A percentile compares a stretch with the other conserved stretches of the same genome.
Conservation (phyloP, 2,888 invertebrate genomes). For the Arenicola marina region DNA sequence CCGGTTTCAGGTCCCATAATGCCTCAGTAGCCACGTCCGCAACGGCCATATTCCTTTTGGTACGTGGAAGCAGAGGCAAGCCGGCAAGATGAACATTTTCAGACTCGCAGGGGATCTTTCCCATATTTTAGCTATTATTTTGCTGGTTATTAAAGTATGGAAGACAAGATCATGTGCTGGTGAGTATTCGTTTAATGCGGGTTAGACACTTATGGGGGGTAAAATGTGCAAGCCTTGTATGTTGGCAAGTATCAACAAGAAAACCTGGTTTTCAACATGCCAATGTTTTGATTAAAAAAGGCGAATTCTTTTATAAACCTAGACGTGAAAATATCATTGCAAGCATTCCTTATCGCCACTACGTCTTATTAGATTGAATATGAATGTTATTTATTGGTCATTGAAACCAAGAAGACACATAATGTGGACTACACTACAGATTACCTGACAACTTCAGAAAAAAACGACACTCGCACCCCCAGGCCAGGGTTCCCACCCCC, state of each 20-base stretch:
- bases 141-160: conserved; percentile 97
- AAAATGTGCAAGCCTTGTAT: background rate
- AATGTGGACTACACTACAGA: too few species aligned
- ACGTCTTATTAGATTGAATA: too few species aligned
- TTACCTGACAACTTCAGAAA: too few species aligned
- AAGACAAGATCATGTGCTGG: conserved; percentile 98
- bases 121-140: conserved; percentile 94
- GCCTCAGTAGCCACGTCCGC: background rate
- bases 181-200: conserved; percentile 62
- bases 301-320: too few species aligned
- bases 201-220: too few species aligned
- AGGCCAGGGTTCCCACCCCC: too few species aligned
- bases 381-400: too few species aligned
- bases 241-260: background rate
- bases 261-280: background rate
- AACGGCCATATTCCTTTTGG: conserved; percentile 1
- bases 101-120: conserved; percentile 95
- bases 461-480: too few species aligned
- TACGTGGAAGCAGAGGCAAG: background rate
- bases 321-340: too few species aligned
- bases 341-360: too few species aligned
- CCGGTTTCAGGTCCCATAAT: conserved; percentile 1
- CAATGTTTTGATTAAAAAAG: too few species aligned
- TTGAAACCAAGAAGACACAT: too few species aligned
- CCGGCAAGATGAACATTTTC: conserved; percentile 88